phyloP scores from a whole-genome alignment of 1,140 invertebrate genomes.

The Ladona fulva region DNA sequence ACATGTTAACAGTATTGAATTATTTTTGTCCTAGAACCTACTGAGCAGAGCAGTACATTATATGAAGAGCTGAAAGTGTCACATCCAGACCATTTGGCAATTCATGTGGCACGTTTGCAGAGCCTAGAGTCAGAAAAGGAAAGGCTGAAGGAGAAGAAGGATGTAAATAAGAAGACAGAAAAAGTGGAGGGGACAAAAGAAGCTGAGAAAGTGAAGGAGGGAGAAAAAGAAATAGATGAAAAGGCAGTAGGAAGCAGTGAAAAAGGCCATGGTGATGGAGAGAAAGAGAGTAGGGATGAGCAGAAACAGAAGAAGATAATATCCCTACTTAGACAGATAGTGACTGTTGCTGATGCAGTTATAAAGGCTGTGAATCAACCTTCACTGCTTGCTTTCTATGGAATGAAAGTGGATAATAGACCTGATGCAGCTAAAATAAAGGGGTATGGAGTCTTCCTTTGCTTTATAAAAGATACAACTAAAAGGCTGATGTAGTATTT shows the following conservation, averaged over 20 bases:
- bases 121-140: conserved; percentile 49
- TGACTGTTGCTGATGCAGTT: conserved; percentile 49
- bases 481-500: no score
- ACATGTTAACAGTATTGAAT: no score
- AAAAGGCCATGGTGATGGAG: background rate
- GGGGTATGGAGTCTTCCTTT: conserved; percentile 40
- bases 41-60: conserved; percentile 38
- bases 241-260: background rate
- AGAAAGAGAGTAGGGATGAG: background rate
- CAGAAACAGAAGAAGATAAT: background rate
- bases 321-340: background rate
- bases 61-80: conserved; percentile 64
- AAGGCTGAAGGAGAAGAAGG: background rate
- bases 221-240: background rate
- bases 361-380: conserved; percentile 63
- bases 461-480: background rate
- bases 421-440: conserved; percentile 70
- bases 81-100: conserved; percentile 60
- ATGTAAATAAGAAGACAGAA: background rate
- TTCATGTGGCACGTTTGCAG: conserved; percentile 68
- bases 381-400: conserved; percentile 61
- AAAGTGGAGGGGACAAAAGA: background rate
- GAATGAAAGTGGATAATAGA: conserved; percentile 67
- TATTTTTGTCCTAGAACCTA: background rate
- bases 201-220: background rate